A percentile compares a stretch with the other conserved stretches of the same genome.
Evolutionary conservation across 2,797 vertebrate genomes (phyloP).

Genomic region (Tragopan temminckii): DNA sequence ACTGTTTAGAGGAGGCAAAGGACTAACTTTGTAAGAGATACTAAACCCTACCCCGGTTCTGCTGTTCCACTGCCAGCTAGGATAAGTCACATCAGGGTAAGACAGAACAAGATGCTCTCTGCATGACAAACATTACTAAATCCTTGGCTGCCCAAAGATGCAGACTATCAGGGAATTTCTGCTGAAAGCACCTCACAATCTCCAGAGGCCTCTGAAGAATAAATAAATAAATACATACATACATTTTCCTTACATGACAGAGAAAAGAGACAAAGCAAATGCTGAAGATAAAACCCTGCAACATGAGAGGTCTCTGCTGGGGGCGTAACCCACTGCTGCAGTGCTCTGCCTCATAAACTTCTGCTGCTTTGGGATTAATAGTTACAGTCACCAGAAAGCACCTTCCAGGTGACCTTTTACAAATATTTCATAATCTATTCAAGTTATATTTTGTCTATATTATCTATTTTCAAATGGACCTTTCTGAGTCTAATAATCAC

Average conservation of each 20-base stretch:
- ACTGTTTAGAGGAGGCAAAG: neutral
- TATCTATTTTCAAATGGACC: neutral
- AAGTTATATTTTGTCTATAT: neutral
- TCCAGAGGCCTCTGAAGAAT: neutral
- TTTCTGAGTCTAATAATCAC: neutral
- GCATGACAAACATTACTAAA: neutral
- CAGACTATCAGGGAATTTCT: neutral
- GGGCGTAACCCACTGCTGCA: neutral
- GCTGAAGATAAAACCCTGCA: neutral
- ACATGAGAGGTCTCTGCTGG: neutral
- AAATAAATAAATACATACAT: neutral
- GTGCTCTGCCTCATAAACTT: neutral
- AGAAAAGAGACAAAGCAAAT: neutral
- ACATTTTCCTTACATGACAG: accelerated
- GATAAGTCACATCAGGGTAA: neutral
- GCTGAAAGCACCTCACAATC: neutral
- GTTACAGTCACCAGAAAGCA: neutral
- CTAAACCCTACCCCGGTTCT: neutral
- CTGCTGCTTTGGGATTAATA: neutral
- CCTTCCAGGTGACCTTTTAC: neutral
- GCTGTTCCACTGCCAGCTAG: neutral
- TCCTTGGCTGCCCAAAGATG: neutral
- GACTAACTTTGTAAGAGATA: neutral
- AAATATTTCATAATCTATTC: neutral
- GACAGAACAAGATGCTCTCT: neutral